Percentiles rank a stretch among this genome's conserved stretches.
These are phyloP conservation scores for Ashinkailepas kermadecensis DNA, from an alignment of 2,888 invertebrate genomes.

Conservation along the genomic window DNA sequence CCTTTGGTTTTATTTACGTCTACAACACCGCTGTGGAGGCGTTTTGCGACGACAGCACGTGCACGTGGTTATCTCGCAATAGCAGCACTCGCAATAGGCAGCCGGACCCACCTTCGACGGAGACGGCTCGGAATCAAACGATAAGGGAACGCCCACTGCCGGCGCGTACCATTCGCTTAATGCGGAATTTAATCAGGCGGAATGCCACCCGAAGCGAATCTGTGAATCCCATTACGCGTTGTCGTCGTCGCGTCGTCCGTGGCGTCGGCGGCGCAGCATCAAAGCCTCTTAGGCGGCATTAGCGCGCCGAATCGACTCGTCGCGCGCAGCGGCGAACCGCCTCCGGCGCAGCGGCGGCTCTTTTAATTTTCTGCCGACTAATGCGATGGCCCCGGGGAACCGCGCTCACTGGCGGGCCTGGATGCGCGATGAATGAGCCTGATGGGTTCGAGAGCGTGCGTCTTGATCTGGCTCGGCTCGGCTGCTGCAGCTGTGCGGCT, in stretches of 20 bases:
- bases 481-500: too few species aligned
- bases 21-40: too few species aligned
- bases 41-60: too few species aligned
- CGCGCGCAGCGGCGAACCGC: not conserved
- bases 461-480: too few species aligned
- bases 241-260: not conserved
- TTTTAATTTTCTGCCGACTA: not conserved
- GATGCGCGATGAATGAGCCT: not conserved
- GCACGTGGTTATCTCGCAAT: too few species aligned
- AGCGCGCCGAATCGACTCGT: not conserved
- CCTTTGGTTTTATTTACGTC: too few species aligned
- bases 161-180: not conserved
- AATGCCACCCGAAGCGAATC: not conserved
- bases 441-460: not conserved
- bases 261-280: not conserved
- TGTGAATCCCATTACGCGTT: slow-evolving; percentile 13
- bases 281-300: slow-evolving; percentile 16
- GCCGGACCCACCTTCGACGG: too few species aligned
- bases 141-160: too few species aligned
- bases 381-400: not conserved
- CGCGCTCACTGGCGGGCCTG: not conserved
- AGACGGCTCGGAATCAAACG: too few species aligned
- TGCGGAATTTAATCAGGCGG: slow-evolving; percentile 10
- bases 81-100: too few species aligned
- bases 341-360: not conserved